A percentile compares a stretch with the other conserved stretches of the same genome.
These are phyloP conservation scores for Neocrepidodera transversa DNA, from an alignment of 2,888 invertebrate species.

Conservation along the genomic window DNA sequence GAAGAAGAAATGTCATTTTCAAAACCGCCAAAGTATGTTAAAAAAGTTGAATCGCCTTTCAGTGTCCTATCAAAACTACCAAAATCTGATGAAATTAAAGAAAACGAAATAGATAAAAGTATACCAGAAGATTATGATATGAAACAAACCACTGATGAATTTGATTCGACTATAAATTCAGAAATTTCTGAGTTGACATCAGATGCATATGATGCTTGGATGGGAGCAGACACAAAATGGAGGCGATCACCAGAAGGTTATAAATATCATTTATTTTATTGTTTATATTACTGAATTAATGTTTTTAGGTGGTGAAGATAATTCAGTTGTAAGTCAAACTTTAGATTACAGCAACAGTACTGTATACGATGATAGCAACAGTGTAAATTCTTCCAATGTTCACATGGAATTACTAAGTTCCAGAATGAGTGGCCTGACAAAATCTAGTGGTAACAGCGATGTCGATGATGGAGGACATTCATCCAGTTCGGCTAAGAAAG, in stretches of 20 bases:
- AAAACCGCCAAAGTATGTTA: constrained; percentile 52
- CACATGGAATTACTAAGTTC: constrained; percentile 64
- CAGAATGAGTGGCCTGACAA: constrained; percentile 65
- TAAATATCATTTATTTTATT: background rate
- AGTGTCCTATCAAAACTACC: constrained; percentile 34
- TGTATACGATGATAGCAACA: constrained; percentile 63
- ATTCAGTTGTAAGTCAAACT: constrained; percentile 59
- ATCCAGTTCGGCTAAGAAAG: constrained; percentile 52
- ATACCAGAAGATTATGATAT: constrained; percentile 57
- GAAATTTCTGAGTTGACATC: constrained; percentile 60
- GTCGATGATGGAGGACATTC: constrained; percentile 55
- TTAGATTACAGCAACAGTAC: constrained; percentile 62
- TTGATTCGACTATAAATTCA: constrained; percentile 60
- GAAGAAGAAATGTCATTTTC: constrained; percentile 65
- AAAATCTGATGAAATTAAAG: constrained; percentile 49
- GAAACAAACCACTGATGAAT: constrained; percentile 60
- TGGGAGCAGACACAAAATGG: constrained; percentile 71
- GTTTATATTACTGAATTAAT: too few species aligned
- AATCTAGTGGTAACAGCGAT: constrained; percentile 63
- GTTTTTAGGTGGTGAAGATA: constrained; percentile 59
- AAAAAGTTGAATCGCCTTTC: constrained; percentile 51
- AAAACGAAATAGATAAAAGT: constrained; percentile 50
- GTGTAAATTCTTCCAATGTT: constrained; percentile 65
- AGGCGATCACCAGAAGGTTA: constrained; percentile 78
- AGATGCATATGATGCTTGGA: constrained; percentile 68